These are phyloP conservation scores for Phyllotreta striolata DNA, from an alignment of 2,888 invertebrate species.

Conservation along the genomic window DNA sequence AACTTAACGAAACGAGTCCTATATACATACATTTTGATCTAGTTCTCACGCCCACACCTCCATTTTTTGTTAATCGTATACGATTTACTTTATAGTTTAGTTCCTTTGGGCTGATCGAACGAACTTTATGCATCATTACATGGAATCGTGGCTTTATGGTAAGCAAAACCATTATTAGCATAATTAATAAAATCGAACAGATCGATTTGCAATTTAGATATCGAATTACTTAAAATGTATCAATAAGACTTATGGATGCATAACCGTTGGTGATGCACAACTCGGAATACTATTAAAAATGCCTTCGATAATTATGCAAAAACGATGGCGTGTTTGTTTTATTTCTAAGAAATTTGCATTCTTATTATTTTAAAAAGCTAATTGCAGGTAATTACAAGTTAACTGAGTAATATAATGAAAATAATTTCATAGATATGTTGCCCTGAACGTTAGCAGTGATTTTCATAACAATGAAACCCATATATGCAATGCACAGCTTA, in stretches of 20 bases:
- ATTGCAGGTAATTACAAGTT: conserved; percentile 33
- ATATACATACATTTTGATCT: conserved; percentile 39
- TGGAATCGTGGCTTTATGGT: too few relatives aligned
- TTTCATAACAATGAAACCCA: conserved; percentile 12
- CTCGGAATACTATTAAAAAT: conserved; percentile 19
- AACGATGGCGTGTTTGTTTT: conserved; percentile 35
- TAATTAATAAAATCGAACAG: too few relatives aligned
- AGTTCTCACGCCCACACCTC: conserved; percentile 43
- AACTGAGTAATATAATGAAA: conserved; percentile 28
- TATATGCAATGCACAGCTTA: background rate
- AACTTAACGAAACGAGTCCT: conserved; percentile 38
- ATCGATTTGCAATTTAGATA: too few relatives aligned
- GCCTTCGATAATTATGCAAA: conserved; percentile 35
- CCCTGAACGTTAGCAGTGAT: conserved; percentile 14
- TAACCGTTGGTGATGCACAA: too few relatives aligned
- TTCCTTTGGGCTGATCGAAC: too few relatives aligned
- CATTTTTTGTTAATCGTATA: conserved; percentile 23
- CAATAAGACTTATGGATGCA: too few relatives aligned
- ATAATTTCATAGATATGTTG: conserved; percentile 30
- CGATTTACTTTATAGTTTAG: too few relatives aligned
- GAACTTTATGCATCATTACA: too few relatives aligned
- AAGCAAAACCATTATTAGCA: too few relatives aligned
- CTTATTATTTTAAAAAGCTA: conserved; percentile 36
- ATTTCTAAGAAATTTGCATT: conserved; percentile 36
- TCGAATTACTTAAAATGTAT: too few relatives aligned